Evolutionary conservation across 1,140 invertebrate species (phyloP), one percentile per base, ranked within the genome.

Genomic region (Ruditapes philippinarum): DNA sequence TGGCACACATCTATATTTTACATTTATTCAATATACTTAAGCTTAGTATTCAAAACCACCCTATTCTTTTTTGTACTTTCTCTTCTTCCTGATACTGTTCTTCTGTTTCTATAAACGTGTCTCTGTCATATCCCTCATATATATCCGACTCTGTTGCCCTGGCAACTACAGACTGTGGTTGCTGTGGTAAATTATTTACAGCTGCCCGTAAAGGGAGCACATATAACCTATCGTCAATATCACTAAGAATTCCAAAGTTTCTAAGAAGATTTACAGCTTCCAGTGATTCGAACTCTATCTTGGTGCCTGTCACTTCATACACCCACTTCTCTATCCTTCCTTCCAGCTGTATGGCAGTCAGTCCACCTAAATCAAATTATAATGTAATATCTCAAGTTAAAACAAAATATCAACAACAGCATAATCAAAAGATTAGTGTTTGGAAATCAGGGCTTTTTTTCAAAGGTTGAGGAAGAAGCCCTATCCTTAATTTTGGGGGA

Each of bases 31-130:
- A n/a, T n/a, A n/a, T n/a, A n/a, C n/a, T n/a, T n/a, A n/a, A n/a
- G n/a, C n/a, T n/a, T n/a, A n/a, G n/a, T n/a, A n/a, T 49, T 91
- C 74, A 94, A 90, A 93, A 93, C 95, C 95, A 95, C 85, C 95
- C 95, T 86, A 93, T 92, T 85, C 85, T 80, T 28, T 87, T 92
- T 2, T 83, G 60, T 25, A 91, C 91, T 70, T 93, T 89, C 11
- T 94, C 94, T 60, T 95, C 93, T 65, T 93, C 90, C 73, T 91
- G 92, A 84, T 95, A 95, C 49, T 94, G 91, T 51, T 93, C 91
- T 57, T 94, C 94, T 12, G 93, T 94, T 84, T 95, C 95, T 45
- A 92, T 54, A 36, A 95, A 94, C 31, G 91, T 89, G 65, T 94
- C 93, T 42, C 94, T 88, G 60, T 95, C 95, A 84, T 93, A 95